A percentile compares a stretch with the other conserved stretches of the same genome.
Conservation (phyloP, 2,113 vertebrate genomes). For the Scomber japonicus region DNA sequence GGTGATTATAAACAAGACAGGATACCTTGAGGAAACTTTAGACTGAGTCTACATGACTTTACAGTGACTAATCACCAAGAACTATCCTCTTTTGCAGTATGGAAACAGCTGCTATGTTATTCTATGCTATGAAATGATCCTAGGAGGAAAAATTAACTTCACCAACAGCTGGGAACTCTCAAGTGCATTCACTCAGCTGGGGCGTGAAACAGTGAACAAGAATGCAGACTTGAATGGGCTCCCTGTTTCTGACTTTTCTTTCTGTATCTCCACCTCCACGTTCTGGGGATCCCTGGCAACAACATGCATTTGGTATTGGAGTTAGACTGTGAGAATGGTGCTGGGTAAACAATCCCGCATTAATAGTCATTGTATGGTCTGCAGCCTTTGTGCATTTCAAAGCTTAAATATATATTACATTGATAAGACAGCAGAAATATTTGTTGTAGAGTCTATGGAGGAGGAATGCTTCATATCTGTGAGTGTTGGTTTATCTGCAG, state of each 20-base stretch:
- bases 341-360: conserved; percentile 29
- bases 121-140: conserved; percentile 16
- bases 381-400: neutral
- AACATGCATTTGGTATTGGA: conserved; percentile 42
- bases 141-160: conserved; percentile 29
- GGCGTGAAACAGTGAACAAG: conserved; percentile 53
- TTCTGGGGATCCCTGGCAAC: conserved; percentile 64
- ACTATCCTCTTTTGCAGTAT: conserved; percentile 5
- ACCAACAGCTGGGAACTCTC: conserved; percentile 66
- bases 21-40: conserved; percentile 16
- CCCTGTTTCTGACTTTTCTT: conserved; percentile 63
- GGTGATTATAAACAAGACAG: neutral
- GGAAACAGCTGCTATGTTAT: conserved; percentile 38
- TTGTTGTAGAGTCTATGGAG: neutral
- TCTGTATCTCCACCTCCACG: conserved; percentile 45
- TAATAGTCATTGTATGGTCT: conserved; percentile 16
- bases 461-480: neutral
- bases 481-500: neutral
- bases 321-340: conserved; percentile 27
- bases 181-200: conserved; percentile 57
- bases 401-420: neutral
- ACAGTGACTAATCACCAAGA: conserved; percentile 1
- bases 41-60: neutral
- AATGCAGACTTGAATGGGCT: conserved; percentile 71
- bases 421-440: neutral